These are phyloP conservation scores for Myathropa florea DNA, from an alignment of 2,888 invertebrate species.

Conservation along the genomic window DNA sequence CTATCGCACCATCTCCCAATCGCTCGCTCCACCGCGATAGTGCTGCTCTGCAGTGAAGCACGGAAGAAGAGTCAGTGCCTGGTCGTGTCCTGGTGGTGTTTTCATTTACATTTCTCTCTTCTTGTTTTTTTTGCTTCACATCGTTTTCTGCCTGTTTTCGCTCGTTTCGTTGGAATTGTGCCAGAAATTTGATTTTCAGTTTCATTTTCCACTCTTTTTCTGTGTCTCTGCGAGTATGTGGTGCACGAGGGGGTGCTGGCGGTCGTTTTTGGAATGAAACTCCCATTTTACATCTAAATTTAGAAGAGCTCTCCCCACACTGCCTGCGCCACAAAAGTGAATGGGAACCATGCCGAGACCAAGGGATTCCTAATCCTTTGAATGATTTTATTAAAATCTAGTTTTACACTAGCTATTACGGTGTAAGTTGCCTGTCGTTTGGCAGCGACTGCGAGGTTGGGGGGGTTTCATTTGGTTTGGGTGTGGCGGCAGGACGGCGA, in stretches of 20 bases:
- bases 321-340: background rate
- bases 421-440: slow-evolving; percentile 8
- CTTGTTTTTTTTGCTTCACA: background rate
- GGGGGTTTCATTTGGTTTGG: slow-evolving; percentile 14
- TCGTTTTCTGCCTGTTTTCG: background rate
- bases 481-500: slow-evolving; percentile 42
- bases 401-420: slow-evolving; percentile 44
- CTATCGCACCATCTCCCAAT: background rate
- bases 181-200: slow-evolving; percentile 66
- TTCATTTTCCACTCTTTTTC: slow-evolving; percentile 53
- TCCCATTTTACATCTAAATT: slow-evolving; percentile 57
- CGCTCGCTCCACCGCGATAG: slow-evolving; percentile 12
- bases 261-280: slow-evolving; percentile 43
- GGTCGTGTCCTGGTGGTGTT: slow-evolving; percentile 51
- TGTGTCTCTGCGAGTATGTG: background rate
- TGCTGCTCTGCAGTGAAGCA: slow-evolving; percentile 22
- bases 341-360: background rate
- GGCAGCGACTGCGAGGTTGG: background rate
- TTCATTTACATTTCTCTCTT: slow-evolving; percentile 23
- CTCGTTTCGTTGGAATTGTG: slow-evolving; percentile 55
- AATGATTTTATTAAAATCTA: slow-evolving; percentile 61
- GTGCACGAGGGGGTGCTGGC: background rate
- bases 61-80: slow-evolving; percentile 25
- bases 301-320: background rate
- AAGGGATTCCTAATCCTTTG: slow-evolving; percentile 14